Conservation (phyloP, 2,888 invertebrate genomes). For the Onchidella celtica region DNA sequence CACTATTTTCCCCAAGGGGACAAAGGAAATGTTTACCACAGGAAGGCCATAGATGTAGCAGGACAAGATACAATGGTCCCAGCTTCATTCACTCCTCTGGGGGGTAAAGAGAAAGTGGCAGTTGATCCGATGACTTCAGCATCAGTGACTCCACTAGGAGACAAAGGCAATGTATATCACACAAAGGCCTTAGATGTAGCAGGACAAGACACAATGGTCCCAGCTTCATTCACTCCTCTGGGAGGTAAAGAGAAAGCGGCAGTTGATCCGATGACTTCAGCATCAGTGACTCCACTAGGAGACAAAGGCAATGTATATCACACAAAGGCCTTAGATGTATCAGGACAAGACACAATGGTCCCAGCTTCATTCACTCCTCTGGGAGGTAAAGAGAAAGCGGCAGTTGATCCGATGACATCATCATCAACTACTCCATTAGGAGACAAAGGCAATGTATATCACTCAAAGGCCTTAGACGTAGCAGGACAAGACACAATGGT, state of each 20-base stretch:
- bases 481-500: conserved; percentile 10
- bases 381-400: not conserved
- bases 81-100: conserved; percentile 1
- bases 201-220: conserved; percentile 14
- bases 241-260: not conserved
- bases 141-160: not conserved
- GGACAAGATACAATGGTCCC: conserved; percentile 31
- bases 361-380: not conserved
- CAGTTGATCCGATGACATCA: not conserved
- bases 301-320: conserved; percentile 32
- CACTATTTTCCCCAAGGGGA: conserved; percentile 37
- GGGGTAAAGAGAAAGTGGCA: not conserved
- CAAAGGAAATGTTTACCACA: conserved; percentile 37
- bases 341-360: conserved; percentile 31
- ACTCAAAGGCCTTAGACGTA: not conserved
- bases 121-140: not conserved
- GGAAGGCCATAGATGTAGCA: conserved; percentile 41
- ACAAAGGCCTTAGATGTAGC: not conserved
- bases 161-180: conserved; percentile 10
- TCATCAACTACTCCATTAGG: not conserved
- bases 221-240: not conserved
- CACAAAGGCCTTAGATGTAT: conserved; percentile 27
- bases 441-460: conserved; percentile 9
- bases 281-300: not conserved
- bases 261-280: not conserved